Conservation (phyloP, 2,888 invertebrate genomes). For the Eudasyphora cyanicolor region DNA sequence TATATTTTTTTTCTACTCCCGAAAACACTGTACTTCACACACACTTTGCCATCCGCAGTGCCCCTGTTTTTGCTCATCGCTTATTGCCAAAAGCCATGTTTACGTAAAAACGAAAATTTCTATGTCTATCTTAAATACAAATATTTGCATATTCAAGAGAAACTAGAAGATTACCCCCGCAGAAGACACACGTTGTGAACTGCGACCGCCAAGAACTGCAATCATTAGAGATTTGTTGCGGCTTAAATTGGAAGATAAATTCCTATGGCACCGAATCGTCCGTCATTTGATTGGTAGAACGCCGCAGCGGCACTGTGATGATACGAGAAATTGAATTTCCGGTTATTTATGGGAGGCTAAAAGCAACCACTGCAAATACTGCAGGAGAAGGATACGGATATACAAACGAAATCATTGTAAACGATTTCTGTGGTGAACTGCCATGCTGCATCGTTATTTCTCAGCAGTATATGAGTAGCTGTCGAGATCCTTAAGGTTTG, state of each 20-base stretch:
- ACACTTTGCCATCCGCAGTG: not conserved
- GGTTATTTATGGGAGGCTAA: not conserved
- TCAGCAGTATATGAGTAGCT: no score
- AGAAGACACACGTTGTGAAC: not conserved
- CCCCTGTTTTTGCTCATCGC: not conserved
- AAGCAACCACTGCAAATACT: not conserved
- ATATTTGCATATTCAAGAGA: slow-evolving; percentile 25
- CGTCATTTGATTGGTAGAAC: slow-evolving; percentile 28
- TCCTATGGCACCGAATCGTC: not conserved
- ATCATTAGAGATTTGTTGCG: slow-evolving; percentile 11
- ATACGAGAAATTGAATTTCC: slow-evolving; percentile 34
- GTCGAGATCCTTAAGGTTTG: not conserved
- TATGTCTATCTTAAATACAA: slow-evolving; percentile 16
- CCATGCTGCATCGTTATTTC: no score
- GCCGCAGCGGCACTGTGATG: not conserved
- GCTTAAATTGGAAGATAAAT: not conserved
- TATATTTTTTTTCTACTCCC: no score
- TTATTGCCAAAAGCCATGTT: slow-evolving; percentile 10
- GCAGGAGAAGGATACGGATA: not conserved
- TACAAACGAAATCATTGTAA: not conserved
- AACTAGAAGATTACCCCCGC: not conserved
- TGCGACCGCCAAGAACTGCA: not conserved
- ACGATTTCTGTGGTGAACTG: not conserved
- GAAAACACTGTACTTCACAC: no score
- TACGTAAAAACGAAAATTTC: slow-evolving; percentile 19